A percentile compares a stretch with the other conserved stretches of the same genome.
Evolutionary conservation across 2,888 invertebrate genomes (phyloP).

Genomic region (Drosophila bunnanda): DNA sequence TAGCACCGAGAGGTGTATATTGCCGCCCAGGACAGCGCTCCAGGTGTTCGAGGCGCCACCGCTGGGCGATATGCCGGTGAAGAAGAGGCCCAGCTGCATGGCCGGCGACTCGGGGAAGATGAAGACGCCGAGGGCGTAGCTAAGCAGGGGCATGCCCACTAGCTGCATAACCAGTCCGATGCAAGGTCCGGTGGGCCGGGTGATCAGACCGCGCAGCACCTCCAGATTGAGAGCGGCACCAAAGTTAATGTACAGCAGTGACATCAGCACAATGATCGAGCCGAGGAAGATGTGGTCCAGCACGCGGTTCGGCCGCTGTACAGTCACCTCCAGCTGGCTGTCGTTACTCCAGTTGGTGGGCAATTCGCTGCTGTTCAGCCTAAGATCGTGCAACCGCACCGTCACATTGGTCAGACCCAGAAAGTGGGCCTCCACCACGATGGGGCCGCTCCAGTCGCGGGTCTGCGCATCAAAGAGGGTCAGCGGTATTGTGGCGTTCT

Average conservation of each 20-base stretch:
- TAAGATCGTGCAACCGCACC: conserved; percentile 63
- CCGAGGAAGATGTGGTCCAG: conserved; percentile 91
- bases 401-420: conserved; percentile 81
- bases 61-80: conserved; percentile 95
- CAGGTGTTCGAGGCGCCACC: conserved; percentile 99
- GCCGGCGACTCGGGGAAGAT: conserved; percentile 89
- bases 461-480: conserved; percentile 50
- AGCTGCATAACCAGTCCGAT: conserved; percentile 93
- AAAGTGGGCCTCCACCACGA: conserved; percentile 75
- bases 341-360: conserved; percentile 47
- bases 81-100: conserved; percentile 94
- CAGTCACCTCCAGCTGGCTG: conserved; percentile 85
- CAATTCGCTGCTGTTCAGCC: conserved; percentile 59
- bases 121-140: conserved; percentile 89
- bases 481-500: conserved; percentile 58
- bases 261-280: conserved; percentile 91
- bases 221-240: conserved; percentile 93
- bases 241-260: conserved; percentile 94
- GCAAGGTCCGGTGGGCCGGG: conserved; percentile 88
- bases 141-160: conserved; percentile 93
- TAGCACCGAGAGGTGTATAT: conserved; percentile 95
- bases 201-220: conserved; percentile 72
- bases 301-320: conserved; percentile 87
- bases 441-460: conserved; percentile 73
- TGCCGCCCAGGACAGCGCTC: conserved; percentile 95